A percentile compares a stretch with the other conserved stretches of the same genome.
phyloP scores from a whole-genome alignment of 1,140 invertebrate genomes.

The Aphelenchoides avenae region DNA sequence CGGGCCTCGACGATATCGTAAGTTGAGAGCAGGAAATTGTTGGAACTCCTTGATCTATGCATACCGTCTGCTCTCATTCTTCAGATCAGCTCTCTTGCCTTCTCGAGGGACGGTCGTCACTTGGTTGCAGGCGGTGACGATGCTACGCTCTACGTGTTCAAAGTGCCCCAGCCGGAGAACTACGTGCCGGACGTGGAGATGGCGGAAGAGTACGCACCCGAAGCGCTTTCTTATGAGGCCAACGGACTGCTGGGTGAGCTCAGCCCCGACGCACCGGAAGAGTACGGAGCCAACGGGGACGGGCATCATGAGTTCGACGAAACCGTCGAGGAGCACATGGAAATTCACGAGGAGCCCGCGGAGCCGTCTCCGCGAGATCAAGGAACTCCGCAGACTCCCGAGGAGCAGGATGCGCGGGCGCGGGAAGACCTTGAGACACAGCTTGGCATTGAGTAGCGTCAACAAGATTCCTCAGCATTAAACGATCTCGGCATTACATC shows the following conservation, averaged over 20 bases:
- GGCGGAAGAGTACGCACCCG: not conserved
- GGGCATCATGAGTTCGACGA: not conserved
- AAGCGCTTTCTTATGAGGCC: too few relatives aligned
- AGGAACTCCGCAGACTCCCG: too few relatives aligned
- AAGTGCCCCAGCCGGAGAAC: too few relatives aligned
- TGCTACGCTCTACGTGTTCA: slow-evolving; percentile 1
- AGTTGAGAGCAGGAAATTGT: not conserved
- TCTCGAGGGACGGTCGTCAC: not conserved
- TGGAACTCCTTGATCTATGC: not conserved
- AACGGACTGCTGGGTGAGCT: slow-evolving; percentile 4
- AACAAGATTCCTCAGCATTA: too few relatives aligned
- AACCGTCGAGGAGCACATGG: too few relatives aligned
- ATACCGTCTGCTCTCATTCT: not conserved
- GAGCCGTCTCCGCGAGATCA: too few relatives aligned
- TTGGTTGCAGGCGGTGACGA: slow-evolving; percentile 10
- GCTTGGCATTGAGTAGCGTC: too few relatives aligned
- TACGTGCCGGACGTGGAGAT: slow-evolving; percentile 2
- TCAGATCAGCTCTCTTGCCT: slow-evolving; percentile 1
- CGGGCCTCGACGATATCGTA: not conserved
- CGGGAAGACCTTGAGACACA: too few relatives aligned
- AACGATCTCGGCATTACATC: too few relatives aligned
- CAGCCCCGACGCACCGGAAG: not conserved
- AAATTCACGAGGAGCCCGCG: too few relatives aligned
- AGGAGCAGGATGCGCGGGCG: too few relatives aligned
- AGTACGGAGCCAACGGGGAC: not conserved